Percentiles rank a stretch among this genome's conserved stretches.
These are phyloP conservation scores for Luscinia megarhynchos DNA, from an alignment of 2,797 vertebrate genomes.

Conservation along the genomic window DNA sequence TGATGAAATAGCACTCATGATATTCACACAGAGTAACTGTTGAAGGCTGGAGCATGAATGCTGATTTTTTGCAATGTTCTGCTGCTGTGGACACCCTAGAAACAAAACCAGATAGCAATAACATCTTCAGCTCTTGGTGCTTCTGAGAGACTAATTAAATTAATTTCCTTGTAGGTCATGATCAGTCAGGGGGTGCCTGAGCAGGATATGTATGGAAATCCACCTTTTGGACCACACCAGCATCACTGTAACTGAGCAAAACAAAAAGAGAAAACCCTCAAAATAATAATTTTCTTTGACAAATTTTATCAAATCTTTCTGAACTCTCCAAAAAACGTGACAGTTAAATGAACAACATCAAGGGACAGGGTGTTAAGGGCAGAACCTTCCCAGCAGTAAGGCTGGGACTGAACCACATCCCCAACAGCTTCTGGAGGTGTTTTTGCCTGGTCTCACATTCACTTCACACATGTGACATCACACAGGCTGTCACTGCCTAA, in stretches of 20 bases:
- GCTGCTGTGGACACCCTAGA: neutral
- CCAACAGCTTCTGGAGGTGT: neutral
- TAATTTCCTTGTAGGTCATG: neutral
- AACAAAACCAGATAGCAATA: neutral
- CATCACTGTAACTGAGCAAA: neutral
- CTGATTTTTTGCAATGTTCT: conserved; percentile 15
- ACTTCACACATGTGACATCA: neutral
- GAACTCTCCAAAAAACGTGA: neutral
- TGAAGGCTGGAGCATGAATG: conserved; percentile 2
- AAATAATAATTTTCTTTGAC: conserved; percentile 3
- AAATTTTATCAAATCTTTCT: conserved; percentile 37
- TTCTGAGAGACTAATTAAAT: neutral
- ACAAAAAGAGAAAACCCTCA: neutral
- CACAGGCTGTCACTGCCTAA: neutral
- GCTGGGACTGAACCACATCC: neutral
- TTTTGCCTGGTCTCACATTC: neutral
- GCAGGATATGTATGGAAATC: neutral
- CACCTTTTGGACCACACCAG: neutral
- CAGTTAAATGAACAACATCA: neutral
- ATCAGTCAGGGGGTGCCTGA: neutral
- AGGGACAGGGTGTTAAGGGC: neutral
- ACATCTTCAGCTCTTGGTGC: neutral
- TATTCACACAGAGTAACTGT: conserved; percentile 35
- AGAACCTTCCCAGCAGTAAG: neutral
- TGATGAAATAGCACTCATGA: conserved; percentile 62